phyloP scores from a whole-genome alignment of 2,113 vertebrate species.

The Eulemur macaco region DNA sequence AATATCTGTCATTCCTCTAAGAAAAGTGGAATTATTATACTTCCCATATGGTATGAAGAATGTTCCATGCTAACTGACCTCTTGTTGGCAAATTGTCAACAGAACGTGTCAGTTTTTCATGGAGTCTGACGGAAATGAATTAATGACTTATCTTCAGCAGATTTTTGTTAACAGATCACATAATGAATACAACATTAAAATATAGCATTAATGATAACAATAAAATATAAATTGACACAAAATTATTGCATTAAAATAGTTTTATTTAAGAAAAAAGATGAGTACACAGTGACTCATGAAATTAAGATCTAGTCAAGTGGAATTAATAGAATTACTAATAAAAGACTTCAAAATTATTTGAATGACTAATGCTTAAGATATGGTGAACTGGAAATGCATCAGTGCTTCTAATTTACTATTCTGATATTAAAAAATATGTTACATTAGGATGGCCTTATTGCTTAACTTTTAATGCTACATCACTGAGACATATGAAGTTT shows the following conservation, averaged over 20 bases:
- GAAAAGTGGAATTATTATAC: background rate
- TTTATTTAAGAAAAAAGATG: slow-evolving; percentile 35
- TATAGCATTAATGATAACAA: background rate
- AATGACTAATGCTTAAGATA: slow-evolving; percentile 32
- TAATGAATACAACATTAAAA: slow-evolving; percentile 25
- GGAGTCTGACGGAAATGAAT: background rate
- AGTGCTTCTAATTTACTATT: background rate
- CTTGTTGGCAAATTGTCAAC: background rate
- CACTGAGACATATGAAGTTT: background rate
- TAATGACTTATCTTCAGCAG: background rate
- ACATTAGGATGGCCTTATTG: background rate
- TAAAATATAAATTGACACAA: slow-evolving; percentile 14
- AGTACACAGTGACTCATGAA: slow-evolving; percentile 33
- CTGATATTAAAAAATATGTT: slow-evolving; percentile 23
- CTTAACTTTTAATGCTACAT: background rate
- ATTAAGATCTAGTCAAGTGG: slow-evolving; percentile 43
- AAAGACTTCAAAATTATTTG: slow-evolving; percentile 19
- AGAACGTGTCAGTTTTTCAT: background rate
- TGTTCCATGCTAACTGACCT: background rate
- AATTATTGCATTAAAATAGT: slow-evolving; percentile 24
- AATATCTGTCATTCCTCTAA: background rate
- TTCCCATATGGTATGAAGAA: background rate
- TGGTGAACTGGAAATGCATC: background rate
- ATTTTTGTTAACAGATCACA: background rate
- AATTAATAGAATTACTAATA: slow-evolving; percentile 52